phyloP scores from a whole-genome alignment of 2,113 vertebrate genomes.

The Suricata suricatta region DNA sequence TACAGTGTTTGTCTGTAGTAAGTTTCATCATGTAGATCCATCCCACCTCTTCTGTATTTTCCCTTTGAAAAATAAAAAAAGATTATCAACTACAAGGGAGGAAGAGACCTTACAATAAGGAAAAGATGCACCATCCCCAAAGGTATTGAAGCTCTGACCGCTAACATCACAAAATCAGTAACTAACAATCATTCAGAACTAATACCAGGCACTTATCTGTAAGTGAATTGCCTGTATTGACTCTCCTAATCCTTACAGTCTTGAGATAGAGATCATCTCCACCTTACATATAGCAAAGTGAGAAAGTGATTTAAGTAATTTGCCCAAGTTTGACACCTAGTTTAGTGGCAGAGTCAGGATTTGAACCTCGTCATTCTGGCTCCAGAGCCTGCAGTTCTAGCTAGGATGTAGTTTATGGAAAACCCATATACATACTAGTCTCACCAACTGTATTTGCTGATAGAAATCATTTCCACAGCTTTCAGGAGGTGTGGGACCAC shows the following conservation, averaged over 20 bases:
- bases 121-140: background rate
- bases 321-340: background rate
- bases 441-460: background rate
- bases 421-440: background rate
- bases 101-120: background rate
- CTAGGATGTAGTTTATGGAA: background rate
- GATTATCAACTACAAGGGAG: background rate
- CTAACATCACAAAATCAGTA: background rate
- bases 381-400: background rate
- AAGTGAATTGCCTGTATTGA: background rate
- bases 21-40: background rate
- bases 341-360: background rate
- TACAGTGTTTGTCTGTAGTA: background rate
- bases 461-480: background rate
- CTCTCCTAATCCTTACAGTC: background rate
- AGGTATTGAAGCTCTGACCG: background rate
- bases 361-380: background rate
- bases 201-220: background rate
- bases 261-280: background rate
- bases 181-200: background rate
- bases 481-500: background rate
- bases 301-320: background rate
- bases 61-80: background rate
- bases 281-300: background rate
- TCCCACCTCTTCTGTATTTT: background rate